Conservation (phyloP, 2,888 invertebrate species). For the Osedax frankpressi region DNA sequence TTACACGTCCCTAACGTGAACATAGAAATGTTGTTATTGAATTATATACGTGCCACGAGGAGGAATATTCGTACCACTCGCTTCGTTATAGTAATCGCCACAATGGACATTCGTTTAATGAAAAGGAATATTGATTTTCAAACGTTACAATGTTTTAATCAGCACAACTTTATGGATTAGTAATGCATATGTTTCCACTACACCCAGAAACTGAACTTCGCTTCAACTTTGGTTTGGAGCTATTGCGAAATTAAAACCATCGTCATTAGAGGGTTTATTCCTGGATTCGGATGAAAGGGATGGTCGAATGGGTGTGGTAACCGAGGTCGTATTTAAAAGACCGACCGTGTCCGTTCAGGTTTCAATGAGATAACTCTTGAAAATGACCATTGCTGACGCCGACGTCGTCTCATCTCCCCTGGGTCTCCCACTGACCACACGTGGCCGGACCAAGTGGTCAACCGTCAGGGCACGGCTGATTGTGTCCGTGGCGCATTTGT, state of each 20-base stretch:
- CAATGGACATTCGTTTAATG: background rate
- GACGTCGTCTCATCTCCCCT: conserved; percentile 4
- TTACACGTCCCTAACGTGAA: background rate
- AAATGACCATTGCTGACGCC: conserved; percentile 5
- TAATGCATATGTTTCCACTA: background rate
- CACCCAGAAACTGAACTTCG: background rate
- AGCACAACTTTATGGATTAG: background rate
- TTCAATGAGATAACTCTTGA: conserved; percentile 2
- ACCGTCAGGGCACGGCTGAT: background rate
- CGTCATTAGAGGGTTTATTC: background rate
- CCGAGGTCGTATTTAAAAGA: background rate
- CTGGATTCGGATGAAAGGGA: background rate
- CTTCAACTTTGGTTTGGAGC: background rate
- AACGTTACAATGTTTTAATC: conserved; percentile 1
- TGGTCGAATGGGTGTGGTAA: conserved; percentile 1
- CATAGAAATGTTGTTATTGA: background rate
- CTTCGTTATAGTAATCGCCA: background rate
- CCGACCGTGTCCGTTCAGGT: background rate
- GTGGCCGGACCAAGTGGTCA: conserved; percentile 7
- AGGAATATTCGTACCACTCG: background rate
- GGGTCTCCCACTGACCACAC: background rate
- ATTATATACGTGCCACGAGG: background rate
- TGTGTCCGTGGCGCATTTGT: background rate
- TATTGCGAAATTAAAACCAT: background rate
- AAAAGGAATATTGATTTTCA: background rate